Percentiles rank a stretch among this genome's conserved stretches.
phyloP scores from a whole-genome alignment of 2,888 invertebrate genomes.

The Plutella xylostella region DNA sequence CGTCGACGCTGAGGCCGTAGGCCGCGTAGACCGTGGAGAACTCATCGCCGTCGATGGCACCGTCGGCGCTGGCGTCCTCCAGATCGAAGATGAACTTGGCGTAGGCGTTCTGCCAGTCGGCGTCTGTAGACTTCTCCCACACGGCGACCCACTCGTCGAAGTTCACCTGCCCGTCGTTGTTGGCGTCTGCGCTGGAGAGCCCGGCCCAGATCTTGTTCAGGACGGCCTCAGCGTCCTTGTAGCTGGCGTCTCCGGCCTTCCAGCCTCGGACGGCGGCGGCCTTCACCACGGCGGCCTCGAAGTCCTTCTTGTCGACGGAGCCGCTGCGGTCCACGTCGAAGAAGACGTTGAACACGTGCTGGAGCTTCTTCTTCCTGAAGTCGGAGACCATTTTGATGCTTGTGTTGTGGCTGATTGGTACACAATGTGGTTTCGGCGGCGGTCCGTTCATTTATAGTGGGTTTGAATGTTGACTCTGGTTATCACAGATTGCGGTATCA shows the following conservation, averaged over 20 bases:
- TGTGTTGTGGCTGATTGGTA: neutral
- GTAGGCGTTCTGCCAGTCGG: constrained; percentile 87
- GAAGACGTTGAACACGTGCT: constrained; percentile 88
- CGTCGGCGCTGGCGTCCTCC: constrained; percentile 87
- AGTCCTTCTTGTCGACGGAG: constrained; percentile 87
- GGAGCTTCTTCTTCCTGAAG: constrained; percentile 89
- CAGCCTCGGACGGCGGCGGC: constrained; percentile 84
- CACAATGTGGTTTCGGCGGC: neutral
- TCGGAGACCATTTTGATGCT: constrained; percentile 76
- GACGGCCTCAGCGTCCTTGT: constrained; percentile 78
- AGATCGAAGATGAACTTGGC: constrained; percentile 90
- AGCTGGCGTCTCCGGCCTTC: constrained; percentile 77
- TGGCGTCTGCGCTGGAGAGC: constrained; percentile 82
- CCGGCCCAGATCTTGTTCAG: constrained; percentile 88
- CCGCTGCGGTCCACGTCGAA: constrained; percentile 92
- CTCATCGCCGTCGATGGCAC: constrained; percentile 81
- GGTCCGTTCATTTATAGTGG: neutral
- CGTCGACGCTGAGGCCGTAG: constrained; percentile 79
- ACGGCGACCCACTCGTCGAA: constrained; percentile 89
- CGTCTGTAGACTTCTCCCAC: constrained; percentile 83
- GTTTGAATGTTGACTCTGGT: neutral
- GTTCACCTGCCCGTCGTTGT: constrained; percentile 88
- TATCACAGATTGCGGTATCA: neutral
- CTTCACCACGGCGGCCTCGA: constrained; percentile 86
- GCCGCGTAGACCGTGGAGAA: constrained; percentile 84